Base-by-base conservation (phyloP, 2,113 vertebrate genomes). In the Perca schrenkii region DNA sequence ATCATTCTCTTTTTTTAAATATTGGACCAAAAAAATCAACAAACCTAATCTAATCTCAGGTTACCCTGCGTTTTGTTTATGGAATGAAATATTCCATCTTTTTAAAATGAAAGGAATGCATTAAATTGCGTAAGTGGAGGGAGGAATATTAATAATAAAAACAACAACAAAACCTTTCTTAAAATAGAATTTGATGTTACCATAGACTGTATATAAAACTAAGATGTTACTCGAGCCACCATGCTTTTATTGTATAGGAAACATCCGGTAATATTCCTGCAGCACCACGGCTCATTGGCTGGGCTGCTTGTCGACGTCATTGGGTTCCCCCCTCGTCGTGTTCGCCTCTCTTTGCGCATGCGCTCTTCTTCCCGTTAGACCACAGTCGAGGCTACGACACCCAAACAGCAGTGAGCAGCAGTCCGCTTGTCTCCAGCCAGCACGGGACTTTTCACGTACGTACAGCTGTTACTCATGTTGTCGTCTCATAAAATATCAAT, bases 291-390 rank as follows among this genome's bases (percentile, higher is more conserved):
- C 47, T 83, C 54, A 91, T 92, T 90, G 88, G 92, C 73, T 79
- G 79, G 3, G 46, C 17, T n/a, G 0, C 36, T 8, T 1, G 62
- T 0, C 1, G n/a, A 87, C 94, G 93, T 94, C 88, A 94, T 67
- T 74, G 88, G 93, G 86, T 91, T 77, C 82, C 81, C 92, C 90
- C 73, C n/a, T 25, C 80, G 15, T 78, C n/a, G 36, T 8, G 54
- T 15, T 13, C 36, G 15, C 11, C 1, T 57, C 0, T 4, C 1
- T 49, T 0, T 19, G 85, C 87, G 93, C 94, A 21, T 90, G 94
- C 92, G 92, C 84, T 22, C 13, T 53, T 13, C 4, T 11, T 8
- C 10, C 10, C 3, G 2, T 6, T 0, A 62, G 4, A 1, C 49
- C 6, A 1, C 21, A 13, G 67, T 28, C 16, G 10, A 76, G 61